Percentiles rank a stretch among this genome's conserved stretches.
Evolutionary conservation across 2,113 vertebrate genomes (phyloP).

Genomic region (Tragulus kanchil): DNA sequence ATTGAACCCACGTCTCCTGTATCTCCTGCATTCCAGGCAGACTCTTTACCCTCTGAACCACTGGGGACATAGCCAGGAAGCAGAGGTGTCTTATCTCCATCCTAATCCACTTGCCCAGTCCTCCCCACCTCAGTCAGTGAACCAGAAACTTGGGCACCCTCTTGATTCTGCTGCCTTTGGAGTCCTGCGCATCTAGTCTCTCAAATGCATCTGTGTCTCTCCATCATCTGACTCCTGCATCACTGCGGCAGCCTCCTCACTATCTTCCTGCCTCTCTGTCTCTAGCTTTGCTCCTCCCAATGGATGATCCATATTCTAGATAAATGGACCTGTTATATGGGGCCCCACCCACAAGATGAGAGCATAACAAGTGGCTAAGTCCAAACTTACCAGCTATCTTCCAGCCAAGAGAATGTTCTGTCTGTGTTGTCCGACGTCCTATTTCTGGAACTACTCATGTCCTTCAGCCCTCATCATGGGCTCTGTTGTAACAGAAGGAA

Average conservation of each 20-base stretch:
- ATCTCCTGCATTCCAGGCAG: not conserved
- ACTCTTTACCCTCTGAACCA: not conserved
- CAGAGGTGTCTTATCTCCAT: not conserved
- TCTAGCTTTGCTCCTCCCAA: not conserved
- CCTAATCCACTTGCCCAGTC: not conserved
- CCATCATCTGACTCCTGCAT: not conserved
- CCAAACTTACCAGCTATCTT: not conserved
- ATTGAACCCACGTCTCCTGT: not conserved
- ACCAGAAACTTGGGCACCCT: not conserved
- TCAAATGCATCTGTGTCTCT: not conserved
- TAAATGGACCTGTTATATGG: too few relatives aligned
- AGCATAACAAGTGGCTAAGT: not conserved
- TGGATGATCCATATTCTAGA: not conserved
- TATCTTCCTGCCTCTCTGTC: not conserved
- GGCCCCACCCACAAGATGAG: not conserved
- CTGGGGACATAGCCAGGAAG: fast-evolving
- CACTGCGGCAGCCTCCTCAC: not conserved
- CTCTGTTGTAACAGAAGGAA: not conserved
- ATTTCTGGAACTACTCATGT: not conserved
- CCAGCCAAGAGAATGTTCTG: not conserved
- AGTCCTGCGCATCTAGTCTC: not conserved
- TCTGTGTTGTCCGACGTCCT: not conserved
- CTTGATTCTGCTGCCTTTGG: not conserved
- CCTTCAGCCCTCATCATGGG: not conserved
- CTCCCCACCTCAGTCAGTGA: not conserved